Conservation (phyloP, 1,140 invertebrate species). For the Eriosoma lanigerum region DNA sequence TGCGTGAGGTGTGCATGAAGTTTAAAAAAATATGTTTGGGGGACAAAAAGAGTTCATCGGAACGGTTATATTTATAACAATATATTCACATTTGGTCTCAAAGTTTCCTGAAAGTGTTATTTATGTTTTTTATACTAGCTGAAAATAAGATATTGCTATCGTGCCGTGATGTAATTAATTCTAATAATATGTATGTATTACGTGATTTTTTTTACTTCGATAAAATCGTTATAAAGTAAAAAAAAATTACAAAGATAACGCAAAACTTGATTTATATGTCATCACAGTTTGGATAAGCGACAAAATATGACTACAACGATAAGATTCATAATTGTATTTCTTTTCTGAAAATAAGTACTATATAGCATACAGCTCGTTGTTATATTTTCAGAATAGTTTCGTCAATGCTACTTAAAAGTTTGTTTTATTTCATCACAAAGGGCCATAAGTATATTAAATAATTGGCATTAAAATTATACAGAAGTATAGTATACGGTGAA, state of each 20-base stretch:
- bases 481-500: neutral
- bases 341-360: too few relatives aligned
- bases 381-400: too few relatives aligned
- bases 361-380: too few relatives aligned
- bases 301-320: too few relatives aligned
- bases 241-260: too few relatives aligned
- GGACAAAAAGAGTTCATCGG: neutral
- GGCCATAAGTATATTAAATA: neutral
- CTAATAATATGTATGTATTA: neutral
- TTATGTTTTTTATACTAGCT: neutral
- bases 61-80: neutral
- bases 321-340: too few relatives aligned
- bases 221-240: too few relatives aligned
- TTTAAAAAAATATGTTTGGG: neutral
- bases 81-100: neutral
- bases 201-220: neutral
- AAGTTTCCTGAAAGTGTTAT: constrained; percentile 6
- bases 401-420: too few relatives aligned
- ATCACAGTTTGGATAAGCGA: too few relatives aligned
- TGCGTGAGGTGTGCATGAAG: neutral
- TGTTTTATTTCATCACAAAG: neutral
- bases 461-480: neutral
- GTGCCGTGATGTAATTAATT: neutral
- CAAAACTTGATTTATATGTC: too few relatives aligned
- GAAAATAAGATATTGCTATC: neutral